Base-by-base conservation (phyloP, 2,888 invertebrate genomes). In the Orthosia gracilis region DNA sequence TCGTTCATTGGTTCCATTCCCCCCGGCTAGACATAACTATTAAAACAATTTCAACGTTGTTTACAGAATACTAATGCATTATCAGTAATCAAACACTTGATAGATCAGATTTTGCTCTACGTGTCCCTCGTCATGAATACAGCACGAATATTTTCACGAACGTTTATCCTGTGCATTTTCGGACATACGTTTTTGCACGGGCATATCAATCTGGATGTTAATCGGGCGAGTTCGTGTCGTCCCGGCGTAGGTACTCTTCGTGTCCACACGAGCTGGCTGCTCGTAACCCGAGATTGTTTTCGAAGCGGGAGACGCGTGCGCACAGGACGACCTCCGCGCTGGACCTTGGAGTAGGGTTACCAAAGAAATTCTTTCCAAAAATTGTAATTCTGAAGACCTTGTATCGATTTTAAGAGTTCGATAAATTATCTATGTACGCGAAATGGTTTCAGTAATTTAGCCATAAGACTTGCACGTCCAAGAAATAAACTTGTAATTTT, bases 251-350 rank as follows among this genome's bases (percentile, higher is more conserved):
- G 82, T 87, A 86, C 82, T n/a, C n/a, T 86, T 82, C 88, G 84
- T 88, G 90, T 88, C 80, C 90, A 86, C 88, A 89, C 84, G 90
- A 89, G 85, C 85, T 83, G 67, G 85, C 82, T 85, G 86, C 81
- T 88, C 87, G 94, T 94, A 95, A 95, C 92, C 90, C 87, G 95
- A 95, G 92, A 94, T 92, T 94, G 94, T 95, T 95, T 94, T 94
- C 88, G 84, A 91, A 91, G 89, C 88, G 89, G 86, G 90, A 89
- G 92, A 91, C 94, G 94, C 94, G 93, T 93, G 93, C 94, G 92
- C 92, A 80, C 89, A 82, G 90, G 91, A 92, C 94, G 95, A 94
- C 95, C 94, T 95, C 94, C 90, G 91, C 88, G 87, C 87, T 90
- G 91, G 94, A 93, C 94, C 95, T 95, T 95, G 95, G 90, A 88